These are phyloP conservation scores for Synergus laeviventris DNA, from an alignment of 2,888 invertebrate species.

Conservation along the genomic window DNA sequence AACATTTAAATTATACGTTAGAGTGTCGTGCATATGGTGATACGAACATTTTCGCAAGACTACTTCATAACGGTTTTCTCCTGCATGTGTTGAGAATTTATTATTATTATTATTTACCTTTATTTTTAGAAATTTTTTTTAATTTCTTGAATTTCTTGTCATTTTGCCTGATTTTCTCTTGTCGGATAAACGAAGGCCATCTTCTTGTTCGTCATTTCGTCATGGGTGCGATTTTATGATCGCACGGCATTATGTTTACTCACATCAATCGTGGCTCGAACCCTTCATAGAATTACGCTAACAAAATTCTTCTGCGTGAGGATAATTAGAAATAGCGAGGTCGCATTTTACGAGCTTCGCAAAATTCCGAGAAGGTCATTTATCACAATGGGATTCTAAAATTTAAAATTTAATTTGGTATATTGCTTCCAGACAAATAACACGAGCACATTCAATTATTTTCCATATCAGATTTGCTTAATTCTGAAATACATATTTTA, in stretches of 20 bases:
- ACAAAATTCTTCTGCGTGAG: not conserved
- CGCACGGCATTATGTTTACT: constrained; percentile 45
- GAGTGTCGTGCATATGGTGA: constrained; percentile 28
- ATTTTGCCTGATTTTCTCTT: not conserved
- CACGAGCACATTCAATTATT: not conserved
- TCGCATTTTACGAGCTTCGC: not conserved
- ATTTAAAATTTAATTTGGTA: not conserved
- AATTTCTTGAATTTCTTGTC: not conserved
- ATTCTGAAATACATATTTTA: no score
- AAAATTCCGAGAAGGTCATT: not conserved
- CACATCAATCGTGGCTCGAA: constrained; percentile 2
- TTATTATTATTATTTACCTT: no score
- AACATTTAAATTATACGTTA: constrained; percentile 23
- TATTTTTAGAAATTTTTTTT: no score
- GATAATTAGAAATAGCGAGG: not conserved
- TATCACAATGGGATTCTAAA: not conserved
- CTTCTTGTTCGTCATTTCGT: constrained; percentile 58
- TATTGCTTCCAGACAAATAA: not conserved
- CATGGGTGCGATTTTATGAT: constrained; percentile 62
- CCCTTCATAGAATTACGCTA: not conserved
- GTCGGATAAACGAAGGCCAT: not conserved
- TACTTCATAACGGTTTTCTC: not conserved
- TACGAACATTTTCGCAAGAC: not conserved
- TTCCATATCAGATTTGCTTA: not conserved
- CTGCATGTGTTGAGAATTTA: not conserved